phyloP scores from a whole-genome alignment of 2,113 vertebrate genomes.

The Poicephalus gulielmi region DNA sequence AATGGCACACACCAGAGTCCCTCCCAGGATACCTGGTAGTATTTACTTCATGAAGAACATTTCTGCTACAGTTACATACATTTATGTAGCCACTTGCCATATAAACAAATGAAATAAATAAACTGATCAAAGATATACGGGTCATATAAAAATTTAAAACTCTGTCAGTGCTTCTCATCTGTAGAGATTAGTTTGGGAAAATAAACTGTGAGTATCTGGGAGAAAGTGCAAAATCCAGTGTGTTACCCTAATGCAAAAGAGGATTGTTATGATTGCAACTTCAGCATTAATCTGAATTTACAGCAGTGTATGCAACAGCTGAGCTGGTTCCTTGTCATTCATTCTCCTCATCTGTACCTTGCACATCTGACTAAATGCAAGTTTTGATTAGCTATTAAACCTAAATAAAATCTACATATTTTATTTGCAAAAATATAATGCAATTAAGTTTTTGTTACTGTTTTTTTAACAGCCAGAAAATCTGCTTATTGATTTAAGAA shows the following conservation, averaged over 20 bases:
- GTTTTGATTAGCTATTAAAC: background rate
- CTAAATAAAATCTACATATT: background rate
- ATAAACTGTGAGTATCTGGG: background rate
- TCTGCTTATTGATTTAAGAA: constrained; percentile 90
- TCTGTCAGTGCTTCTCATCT: background rate
- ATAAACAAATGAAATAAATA: background rate
- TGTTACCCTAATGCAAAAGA: background rate
- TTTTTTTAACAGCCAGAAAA: constrained; percentile 89
- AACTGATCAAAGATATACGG: background rate
- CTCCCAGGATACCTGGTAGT: background rate
- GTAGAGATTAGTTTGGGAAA: background rate
- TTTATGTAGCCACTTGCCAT: background rate
- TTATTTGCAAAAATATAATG: background rate
- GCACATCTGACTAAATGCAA: background rate
- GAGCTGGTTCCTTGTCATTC: background rate
- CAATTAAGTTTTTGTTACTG: background rate
- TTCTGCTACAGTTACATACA: background rate
- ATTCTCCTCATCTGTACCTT: background rate
- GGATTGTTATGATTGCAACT: background rate
- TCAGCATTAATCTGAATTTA: background rate
- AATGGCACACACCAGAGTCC: background rate
- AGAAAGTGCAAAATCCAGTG: background rate
- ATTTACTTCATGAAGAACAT: background rate
- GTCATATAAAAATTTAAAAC: background rate
- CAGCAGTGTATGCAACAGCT: background rate